These are phyloP conservation scores for Cataglyphis cursor DNA, from an alignment of 2,888 invertebrate species.

Conservation along the genomic window DNA sequence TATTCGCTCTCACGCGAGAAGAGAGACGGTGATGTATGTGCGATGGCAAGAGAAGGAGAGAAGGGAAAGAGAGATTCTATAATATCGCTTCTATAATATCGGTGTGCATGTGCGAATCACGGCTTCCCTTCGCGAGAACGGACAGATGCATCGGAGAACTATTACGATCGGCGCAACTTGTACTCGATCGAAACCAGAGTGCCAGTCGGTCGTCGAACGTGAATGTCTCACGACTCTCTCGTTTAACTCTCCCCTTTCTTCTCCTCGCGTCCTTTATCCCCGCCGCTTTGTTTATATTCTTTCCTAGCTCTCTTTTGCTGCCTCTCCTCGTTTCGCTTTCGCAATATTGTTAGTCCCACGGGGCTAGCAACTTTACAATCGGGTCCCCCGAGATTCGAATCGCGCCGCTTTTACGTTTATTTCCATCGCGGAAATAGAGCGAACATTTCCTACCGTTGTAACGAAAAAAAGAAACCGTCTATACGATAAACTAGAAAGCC, in stretches of 20 bases:
- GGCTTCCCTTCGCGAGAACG: slow-evolving; percentile 23
- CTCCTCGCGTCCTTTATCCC: background rate
- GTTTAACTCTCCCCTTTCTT: slow-evolving; percentile 56
- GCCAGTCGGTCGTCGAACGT: slow-evolving; percentile 75
- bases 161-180: slow-evolving; percentile 57
- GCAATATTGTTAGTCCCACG: slow-evolving; percentile 73
- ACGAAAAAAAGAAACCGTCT: background rate
- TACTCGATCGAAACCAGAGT: slow-evolving; percentile 70
- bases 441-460: slow-evolving; percentile 10
- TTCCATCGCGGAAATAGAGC: slow-evolving; percentile 55
- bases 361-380: slow-evolving; percentile 59
- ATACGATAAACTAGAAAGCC: background rate
- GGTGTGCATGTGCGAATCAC: slow-evolving; percentile 36
- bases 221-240: slow-evolving; percentile 76
- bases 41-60: background rate
- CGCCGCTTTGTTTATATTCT: slow-evolving; percentile 48
- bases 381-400: background rate
- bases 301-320: slow-evolving; percentile 27
- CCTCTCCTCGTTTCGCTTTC: slow-evolving; percentile 68
- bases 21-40: slow-evolving; percentile 12
- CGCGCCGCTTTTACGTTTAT: slow-evolving; percentile 33
- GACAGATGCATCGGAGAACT: slow-evolving; percentile 26
- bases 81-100: background rate
- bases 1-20: slow-evolving; percentile 53
- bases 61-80: background rate